Evolutionary conservation across 1,140 invertebrate genomes (phyloP).

Genomic region (Anoplolepis gracilipes): DNA sequence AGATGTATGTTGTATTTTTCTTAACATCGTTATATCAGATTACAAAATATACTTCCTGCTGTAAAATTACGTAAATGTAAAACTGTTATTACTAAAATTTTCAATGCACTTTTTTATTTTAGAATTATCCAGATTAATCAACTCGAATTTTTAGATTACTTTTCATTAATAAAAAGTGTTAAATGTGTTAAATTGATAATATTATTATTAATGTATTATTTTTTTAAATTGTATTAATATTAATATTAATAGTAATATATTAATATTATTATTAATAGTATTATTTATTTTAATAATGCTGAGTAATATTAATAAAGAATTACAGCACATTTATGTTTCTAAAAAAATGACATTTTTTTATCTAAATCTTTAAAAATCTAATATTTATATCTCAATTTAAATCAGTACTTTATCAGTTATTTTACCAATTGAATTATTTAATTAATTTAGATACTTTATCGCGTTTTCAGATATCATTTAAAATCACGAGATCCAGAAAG

Average conservation of each 20-base stretch:
- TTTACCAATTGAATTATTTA: neutral
- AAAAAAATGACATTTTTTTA: neutral
- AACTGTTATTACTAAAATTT: neutral
- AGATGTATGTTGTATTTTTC: neutral
- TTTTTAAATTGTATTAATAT: no score
- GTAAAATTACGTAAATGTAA: neutral
- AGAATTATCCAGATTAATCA: no score
- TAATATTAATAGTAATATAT: no score
- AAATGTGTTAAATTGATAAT: neutral
- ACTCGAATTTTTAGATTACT: no score
- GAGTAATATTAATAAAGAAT: no score
- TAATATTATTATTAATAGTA: no score
- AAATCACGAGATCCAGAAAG: slow-evolving; percentile 86
- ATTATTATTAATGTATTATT: no score
- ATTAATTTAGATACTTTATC: neutral
- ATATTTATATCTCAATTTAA: neutral
- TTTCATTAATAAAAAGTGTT: neutral
- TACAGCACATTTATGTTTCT: neutral
- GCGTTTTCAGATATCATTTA: slow-evolving; percentile 77
- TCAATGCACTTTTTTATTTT: neutral
- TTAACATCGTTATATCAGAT: neutral
- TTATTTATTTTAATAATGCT: no score
- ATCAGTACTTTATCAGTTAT: no score
- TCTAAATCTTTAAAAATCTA: neutral
- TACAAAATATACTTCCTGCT: neutral